Conservation (phyloP, 2,113 vertebrate species). For the Nanger granti region DNA sequence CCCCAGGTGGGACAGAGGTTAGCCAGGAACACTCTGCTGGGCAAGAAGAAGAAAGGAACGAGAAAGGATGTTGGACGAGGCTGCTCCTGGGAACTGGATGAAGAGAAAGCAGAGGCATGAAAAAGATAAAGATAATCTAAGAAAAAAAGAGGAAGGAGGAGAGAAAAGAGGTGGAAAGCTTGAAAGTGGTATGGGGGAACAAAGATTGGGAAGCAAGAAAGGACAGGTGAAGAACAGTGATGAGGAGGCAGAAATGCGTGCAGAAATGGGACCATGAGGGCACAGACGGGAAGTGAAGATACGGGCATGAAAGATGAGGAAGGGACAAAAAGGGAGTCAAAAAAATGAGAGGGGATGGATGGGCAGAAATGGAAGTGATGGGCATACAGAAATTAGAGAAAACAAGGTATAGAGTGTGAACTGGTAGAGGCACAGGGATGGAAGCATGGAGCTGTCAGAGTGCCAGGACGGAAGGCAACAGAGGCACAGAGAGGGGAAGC, state of each 20-base stretch:
- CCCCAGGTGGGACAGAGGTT: background rate
- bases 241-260: background rate
- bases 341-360: background rate
- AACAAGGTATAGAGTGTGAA: background rate
- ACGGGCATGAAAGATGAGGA: background rate
- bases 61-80: background rate
- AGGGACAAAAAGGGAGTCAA: background rate
- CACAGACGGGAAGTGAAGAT: background rate
- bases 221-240: background rate
- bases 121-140: background rate
- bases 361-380: conserved; percentile 58
- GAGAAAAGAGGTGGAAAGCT: background rate
- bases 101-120: background rate
- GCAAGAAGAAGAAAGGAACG: background rate
- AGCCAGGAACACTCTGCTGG: background rate
- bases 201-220: background rate
- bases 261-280: background rate
- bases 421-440: too few relatives aligned
- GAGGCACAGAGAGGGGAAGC: background rate
- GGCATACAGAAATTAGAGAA: background rate
- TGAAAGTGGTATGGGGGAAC: background rate
- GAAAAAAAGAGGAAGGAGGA: background rate
- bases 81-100: background rate
- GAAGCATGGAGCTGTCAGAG: background rate
- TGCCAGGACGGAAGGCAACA: background rate